Evolutionary conservation across 2,888 invertebrate species (phyloP), one percentile per base, ranked within the genome.

Genomic region (Panopea generosa): DNA sequence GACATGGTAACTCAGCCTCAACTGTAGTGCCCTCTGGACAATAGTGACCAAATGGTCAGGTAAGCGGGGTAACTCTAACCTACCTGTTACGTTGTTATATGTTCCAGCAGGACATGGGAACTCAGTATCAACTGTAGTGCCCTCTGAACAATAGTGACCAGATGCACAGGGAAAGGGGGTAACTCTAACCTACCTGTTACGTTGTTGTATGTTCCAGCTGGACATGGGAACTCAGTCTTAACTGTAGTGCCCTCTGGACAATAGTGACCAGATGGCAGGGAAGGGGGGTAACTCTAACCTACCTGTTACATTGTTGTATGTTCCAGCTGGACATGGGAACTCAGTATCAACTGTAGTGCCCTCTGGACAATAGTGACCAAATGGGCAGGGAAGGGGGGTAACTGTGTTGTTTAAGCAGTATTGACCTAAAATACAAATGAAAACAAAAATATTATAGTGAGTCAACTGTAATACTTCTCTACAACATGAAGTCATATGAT

Each of bases 261-360:
- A 82, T 89, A 90, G 82, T 90, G 85, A 29, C 91, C 92, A 33
- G 33, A 7, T 33, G 45, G 45, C 45, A 45, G 16, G 3, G 9
- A 45, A 4, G 16, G 16, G 45, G 45, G 6, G 20, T 45, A 20
- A 45, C 45, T 45, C 33, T 6, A 40, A 66, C 76, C 63, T 61
- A 90, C 91, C 91, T 72, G 91, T 91, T 59, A 82, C 80, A 63
- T 90, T 91, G 84, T 89, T 90, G 80, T 84, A 92, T 2, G 91
- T 90, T 63, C 92, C 91, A n/a, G 85, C 78, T 14, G 88, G 87
- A 80, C 92, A 92, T 0, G 92, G 89, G 73, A 80, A 89, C 77
- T 91, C 88, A n/a, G 57, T 76, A 33, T 77, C 83, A 70, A 86
- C 87, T 52, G 84, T 82, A 6, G 92, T 92, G 33, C 87, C 85